Base-by-base conservation (phyloP, 2,113 vertebrate species). In the Deroptyus accipitrinus region DNA sequence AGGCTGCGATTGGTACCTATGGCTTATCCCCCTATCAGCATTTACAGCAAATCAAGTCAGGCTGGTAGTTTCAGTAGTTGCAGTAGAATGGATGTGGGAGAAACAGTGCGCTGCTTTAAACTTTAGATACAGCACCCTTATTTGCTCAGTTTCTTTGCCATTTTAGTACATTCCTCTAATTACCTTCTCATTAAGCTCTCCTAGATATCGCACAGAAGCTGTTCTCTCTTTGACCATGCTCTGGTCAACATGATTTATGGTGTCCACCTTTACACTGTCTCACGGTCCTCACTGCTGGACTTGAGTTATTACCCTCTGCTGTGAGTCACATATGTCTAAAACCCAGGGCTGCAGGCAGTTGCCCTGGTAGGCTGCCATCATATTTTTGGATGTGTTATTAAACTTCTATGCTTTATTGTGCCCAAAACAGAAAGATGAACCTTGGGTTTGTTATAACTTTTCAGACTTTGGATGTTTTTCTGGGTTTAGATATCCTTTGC, bases 201-300 rank as follows among this genome's bases (percentile, higher is more conserved):
- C 39, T 17, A 33, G 46, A 7, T 11, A 7, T 31, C 78, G 5
- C 11, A 42, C 11, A 23, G 8, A 59, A 67, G 10, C 6, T 77
- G 6, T 42, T 64, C 14, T 7, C 7, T 54, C 30, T 69, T 22
- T 23, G 44, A 55, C 23, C 20, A 10, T 13, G 11, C 7, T 86
- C 7, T 35, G 7, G 10, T 75, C 42, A 39, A 18, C 5, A 30
- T 0, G 0, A 35, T 51, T 39, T 48, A 64, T 35, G 42, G 28
- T 39, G 5, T 0, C 3, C 3, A 0, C 24, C 35, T 33, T 70
- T 28, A 41, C 6, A n/a, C 17, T 0, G 0, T 30, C 5, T 39
- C 17, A 44, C 3, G 7, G 24, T 25, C 8, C 23, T 41, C 1
- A 0, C 11, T 69, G 23, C 39, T 57, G 41, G 31, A 8, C 27